Percentiles rank a stretch among this genome's conserved stretches.
Evolutionary conservation across 2,797 vertebrate genomes (phyloP).

Genomic region (Coregonus suidteri): DNA sequence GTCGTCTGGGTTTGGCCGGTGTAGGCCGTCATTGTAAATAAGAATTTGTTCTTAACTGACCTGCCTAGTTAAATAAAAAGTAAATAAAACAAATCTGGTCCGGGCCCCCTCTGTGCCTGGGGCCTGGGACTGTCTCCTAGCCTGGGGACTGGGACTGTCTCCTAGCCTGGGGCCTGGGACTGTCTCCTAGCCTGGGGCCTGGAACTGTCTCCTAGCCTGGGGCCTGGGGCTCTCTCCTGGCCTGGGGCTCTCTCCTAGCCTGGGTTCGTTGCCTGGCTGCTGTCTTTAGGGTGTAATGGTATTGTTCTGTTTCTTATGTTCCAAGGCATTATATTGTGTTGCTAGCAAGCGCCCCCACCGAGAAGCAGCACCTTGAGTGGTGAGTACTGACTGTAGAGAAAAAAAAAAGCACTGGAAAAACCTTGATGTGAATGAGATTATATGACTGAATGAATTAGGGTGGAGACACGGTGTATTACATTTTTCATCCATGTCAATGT

Average conservation of each 20-base stretch:
- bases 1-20: too few species aligned
- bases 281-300: conserved; percentile 63
- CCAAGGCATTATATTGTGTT: conserved; percentile 93
- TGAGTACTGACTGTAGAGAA: conserved; percentile 70
- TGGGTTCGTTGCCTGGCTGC: conserved; percentile 15
- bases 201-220: too few species aligned
- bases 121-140: too few species aligned
- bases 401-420: not conserved
- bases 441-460: conserved; percentile 21
- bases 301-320: conserved; percentile 84
- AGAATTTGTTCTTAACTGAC: too few species aligned
- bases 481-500: not conserved
- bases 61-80: too few species aligned
- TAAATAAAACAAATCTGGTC: too few species aligned
- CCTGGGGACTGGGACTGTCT: too few species aligned
- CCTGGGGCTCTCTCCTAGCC: not conserved
- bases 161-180: too few species aligned
- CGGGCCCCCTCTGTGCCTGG: too few species aligned
- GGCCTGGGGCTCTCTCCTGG: too few species aligned
- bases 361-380: conserved; percentile 88
- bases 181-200: too few species aligned
- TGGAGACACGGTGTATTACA: not conserved
- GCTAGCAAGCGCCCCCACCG: conserved; percentile 84
- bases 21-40: too few species aligned
- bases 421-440: conserved; percentile 19